Evolutionary conservation across 1,140 invertebrate genomes (phyloP).

Genomic region (Arctopsyche grandis): DNA sequence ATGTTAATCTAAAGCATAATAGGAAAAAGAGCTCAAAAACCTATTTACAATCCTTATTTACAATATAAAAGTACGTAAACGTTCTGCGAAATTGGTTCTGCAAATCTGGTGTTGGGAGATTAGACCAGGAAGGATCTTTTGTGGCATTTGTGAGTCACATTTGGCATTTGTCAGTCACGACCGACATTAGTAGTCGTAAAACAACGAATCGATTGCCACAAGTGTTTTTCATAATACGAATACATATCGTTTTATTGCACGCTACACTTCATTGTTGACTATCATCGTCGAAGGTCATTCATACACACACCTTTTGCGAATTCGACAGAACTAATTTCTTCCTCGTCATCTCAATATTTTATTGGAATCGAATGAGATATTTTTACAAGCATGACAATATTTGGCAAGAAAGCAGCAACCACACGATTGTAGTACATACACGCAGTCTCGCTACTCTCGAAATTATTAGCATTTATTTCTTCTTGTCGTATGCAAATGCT

Average conservation of each 20-base stretch:
- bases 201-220: conserved; percentile 23
- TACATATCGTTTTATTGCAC: conserved; percentile 6
- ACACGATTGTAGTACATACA: too few relatives aligned
- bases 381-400: too few relatives aligned
- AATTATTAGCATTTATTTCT: conserved; percentile 5
- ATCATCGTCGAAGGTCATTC: neutral
- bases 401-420: too few relatives aligned
- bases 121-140: conserved; percentile 31
- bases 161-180: conserved; percentile 43
- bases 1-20: too few relatives aligned
- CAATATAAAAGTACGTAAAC: too few relatives aligned
- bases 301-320: neutral
- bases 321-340: too few relatives aligned
- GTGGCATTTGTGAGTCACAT: conserved; percentile 37
- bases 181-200: conserved; percentile 18
- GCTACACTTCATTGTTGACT: neutral
- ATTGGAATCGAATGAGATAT: too few relatives aligned
- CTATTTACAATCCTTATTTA: too few relatives aligned
- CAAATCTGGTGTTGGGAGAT: too few relatives aligned
- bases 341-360: too few relatives aligned
- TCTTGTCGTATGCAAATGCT: neutral
- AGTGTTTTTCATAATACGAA: conserved; percentile 12
- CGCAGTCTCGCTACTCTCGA: neutral
- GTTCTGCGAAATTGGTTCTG: too few relatives aligned
- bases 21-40: too few relatives aligned